phyloP scores from a whole-genome alignment of 1,140 invertebrate species.

The Stegodyphus mimosarum region DNA sequence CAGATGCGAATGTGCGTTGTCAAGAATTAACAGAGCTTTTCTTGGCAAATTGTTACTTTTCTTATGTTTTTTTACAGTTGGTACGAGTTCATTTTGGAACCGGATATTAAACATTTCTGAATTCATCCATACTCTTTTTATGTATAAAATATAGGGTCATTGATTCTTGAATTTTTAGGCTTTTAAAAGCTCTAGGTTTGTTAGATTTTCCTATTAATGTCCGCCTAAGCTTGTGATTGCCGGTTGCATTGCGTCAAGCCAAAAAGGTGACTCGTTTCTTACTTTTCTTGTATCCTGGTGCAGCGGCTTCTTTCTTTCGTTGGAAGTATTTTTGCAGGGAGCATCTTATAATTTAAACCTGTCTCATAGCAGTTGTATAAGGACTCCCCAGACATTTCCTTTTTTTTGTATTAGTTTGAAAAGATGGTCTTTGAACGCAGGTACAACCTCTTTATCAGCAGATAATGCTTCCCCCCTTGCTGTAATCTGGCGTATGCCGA shows the following conservation, averaged over 20 bases:
- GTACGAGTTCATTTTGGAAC: not conserved
- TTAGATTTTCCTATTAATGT: slow-evolving; percentile 11
- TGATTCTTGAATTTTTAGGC: not conserved
- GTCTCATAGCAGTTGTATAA: not conserved
- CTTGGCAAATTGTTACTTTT: not conserved
- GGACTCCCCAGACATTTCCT: not conserved
- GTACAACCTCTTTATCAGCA: slow-evolving; percentile 11
- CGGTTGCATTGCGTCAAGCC: not conserved
- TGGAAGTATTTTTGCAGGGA: not conserved
- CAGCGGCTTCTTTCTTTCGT: slow-evolving; percentile 6
- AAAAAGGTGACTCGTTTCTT: slow-evolving; percentile 2
- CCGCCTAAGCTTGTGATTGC: slow-evolving; percentile 2
- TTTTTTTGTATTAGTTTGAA: not conserved
- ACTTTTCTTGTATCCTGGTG: slow-evolving; percentile 1
- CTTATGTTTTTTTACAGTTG: not conserved
- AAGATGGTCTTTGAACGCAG: slow-evolving; percentile 7
- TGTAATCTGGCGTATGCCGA: slow-evolving; percentile 3
- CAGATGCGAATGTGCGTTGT: not conserved
- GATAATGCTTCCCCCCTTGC: slow-evolving; percentile 2
- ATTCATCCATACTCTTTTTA: not conserved
- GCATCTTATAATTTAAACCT: slow-evolving; percentile 5
- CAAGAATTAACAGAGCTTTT: not conserved
- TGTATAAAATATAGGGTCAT: slow-evolving; percentile 6
- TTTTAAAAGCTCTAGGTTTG: slow-evolving; percentile 14
- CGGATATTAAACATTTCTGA: not conserved